Base-by-base conservation (phyloP, 2,797 vertebrate genomes). In the Acrossocheilus fasciatus region DNA sequence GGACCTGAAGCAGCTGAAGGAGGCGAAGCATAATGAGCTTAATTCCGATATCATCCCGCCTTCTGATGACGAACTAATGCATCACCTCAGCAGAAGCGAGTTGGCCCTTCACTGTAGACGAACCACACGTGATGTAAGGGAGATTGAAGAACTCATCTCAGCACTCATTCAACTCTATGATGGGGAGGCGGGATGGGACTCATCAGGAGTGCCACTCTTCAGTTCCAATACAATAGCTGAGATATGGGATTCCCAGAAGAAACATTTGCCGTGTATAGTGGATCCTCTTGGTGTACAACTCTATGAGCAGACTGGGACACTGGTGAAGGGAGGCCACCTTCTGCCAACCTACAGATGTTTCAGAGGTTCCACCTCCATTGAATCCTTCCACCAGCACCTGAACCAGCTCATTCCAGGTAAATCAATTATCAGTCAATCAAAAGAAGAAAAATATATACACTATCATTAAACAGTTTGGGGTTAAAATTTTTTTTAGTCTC, bases 401-500 rank as follows among this genome's bases (percentile, higher is more conserved):
- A 82, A 82, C 72, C 20, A 62, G 20, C 54, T 87, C 72, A 87
- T 82, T 47, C 72, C 79, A 87, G 70, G 85, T 82, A 70, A 50
- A 50, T 50, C 15, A 50, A 5, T 17, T 50, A 50, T 50, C 47
- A 50, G 47, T 50, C 47, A 17, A 50, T 43, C 43, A 43, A 10
- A 43, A 43, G 2, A 43, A 10, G 9, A 11, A 2, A 10, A 43
- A 43, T 43, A 11, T 2, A 43, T 43, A 43, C 9, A 10, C 9
- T 43, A 43, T 1, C 9, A 43, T 43, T 43, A 43, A 43, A 43
- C 10, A 10, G 43, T 43, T 43, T 43, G 43, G 43, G 43, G 9
- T 43, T 43, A 9, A 43, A 8, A 10, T 43, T 43, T 43, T 10
- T 43, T 43, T 50, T 50, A 17, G 14, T 14, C 45, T 47, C 45